Base-by-base conservation (phyloP, 2,113 vertebrate genomes). In the Elachura formosa region DNA sequence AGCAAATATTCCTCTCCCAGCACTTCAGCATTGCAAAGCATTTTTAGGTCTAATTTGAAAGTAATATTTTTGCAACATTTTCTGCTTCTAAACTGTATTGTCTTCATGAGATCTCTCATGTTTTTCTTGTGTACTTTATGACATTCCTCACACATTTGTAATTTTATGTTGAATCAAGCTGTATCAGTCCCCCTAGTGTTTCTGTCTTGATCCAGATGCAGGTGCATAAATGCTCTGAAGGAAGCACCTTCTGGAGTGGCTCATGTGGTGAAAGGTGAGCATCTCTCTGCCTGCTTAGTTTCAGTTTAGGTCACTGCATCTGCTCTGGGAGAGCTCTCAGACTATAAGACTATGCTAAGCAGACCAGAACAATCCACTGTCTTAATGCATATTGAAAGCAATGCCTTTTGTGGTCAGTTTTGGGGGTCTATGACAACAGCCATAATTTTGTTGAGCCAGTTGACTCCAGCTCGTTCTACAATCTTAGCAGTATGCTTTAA, bases 401-500 rank as follows among this genome's bases (percentile, higher is more conserved):
- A 64, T 46, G 45, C 12, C 21, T 77, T 89, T 56, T 5, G 4
- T 43, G 67, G 29, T 61, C 10, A 9, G 6, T 59, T 84, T 64
- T 38, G 3, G 19, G 12, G 1, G 14, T 62, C 54, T 67, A 0
- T 56, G 36, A 48, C 58, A 68, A 67, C 16, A 61, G 1, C 36
- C 4, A 0, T 48, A 11, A 45, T 28, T 9, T 55, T 78, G 77
- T 46, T 16, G 7, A 72, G 73, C 33, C 34, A 45, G n/a, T 52
- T 73, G 38, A 10, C 17, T 72, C 40, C 33, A 43, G 64, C 26
- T 81, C 49, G 8, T 76, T 76, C 56, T 74, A 25, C 43, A 88
- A 5, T 94, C 59, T 84, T 48, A 71, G 41, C 78, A 74, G 73
- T 61, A 29, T 12, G 51, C 93, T 96, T 96, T 77, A 95, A 95